Evolutionary conservation across 2,797 vertebrate genomes (phyloP), one percentile per base, ranked within the genome.

Genomic region (Phataginus tricuspis): DNA sequence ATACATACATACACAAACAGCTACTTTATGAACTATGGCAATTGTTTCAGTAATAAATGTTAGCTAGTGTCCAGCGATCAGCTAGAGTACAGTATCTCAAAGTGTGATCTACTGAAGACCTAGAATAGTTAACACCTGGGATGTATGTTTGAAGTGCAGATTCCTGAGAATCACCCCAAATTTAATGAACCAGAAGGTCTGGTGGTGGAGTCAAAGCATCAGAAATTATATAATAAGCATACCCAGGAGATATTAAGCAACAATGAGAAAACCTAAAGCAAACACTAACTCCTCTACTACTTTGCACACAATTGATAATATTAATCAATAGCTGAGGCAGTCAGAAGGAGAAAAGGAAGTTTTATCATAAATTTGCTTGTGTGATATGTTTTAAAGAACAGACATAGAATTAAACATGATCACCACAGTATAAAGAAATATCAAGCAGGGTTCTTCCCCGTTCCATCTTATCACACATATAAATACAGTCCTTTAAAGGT

Each of bases 171-270:
- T 75, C 55, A 68, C 45, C 29, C 21, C 37, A 92, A 96, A 94
- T 82, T 72, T 83, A 91, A 34, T 77, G 15, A 95, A 59, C 71
- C 77, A 75, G 61, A 91, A 93, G 61, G 29, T 78, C 37, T 91
- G 57, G 42, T 8, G 79, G 6, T 53, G 3, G 15, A 94, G 53
- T 19, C 77, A 96, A 74, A 14, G n/a, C 88, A 87, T 34, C 29
- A 87, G 51, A 89, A 94, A 93, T 89, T 94, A 94, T 94, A 94
- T 75, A 91, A 39, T 78, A 91, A 86, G 55, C 37, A 94, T 4
- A 7, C 15, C 66, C 72, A 88, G 34, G 31, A 77, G 53, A 74
- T 92, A 64, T 89, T 83, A 90, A 74, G 63, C 72, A 91, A 93
- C n/a, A 93, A 59, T 49, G 31, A 86, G 31, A 94, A 90, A 94